These are phyloP conservation scores for Oreochromis aureus DNA, from an alignment of 2,113 vertebrate species.

Conservation along the genomic window DNA sequence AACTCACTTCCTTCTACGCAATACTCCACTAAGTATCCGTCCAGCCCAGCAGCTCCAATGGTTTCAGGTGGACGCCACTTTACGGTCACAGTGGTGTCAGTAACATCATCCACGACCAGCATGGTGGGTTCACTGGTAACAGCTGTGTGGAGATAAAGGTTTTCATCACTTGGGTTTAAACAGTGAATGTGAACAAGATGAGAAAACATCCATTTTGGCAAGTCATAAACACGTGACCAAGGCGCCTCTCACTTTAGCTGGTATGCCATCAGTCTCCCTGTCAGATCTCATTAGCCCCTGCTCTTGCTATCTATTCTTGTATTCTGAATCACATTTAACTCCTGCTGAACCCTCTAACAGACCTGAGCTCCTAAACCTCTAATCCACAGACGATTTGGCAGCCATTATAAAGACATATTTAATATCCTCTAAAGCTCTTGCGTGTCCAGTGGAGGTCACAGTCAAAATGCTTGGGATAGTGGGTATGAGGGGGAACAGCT, in stretches of 20 bases:
- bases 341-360: constrained; percentile 44
- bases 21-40: constrained; percentile 94
- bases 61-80: constrained; percentile 97
- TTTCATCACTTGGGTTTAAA: neutral
- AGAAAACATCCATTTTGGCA: constrained; percentile 15
- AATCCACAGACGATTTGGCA: constrained; percentile 67
- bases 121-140: constrained; percentile 96
- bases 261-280: constrained; percentile 27
- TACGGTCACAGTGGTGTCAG: constrained; percentile 86
- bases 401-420: constrained; percentile 69
- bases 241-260: constrained; percentile 1
- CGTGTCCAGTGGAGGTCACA: constrained; percentile 56
- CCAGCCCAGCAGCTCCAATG: constrained; percentile 92
- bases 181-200: neutral
- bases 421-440: constrained; percentile 64
- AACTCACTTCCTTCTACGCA: constrained; percentile 96
- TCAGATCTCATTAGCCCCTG: constrained; percentile 39
- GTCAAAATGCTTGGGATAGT: constrained; percentile 57
- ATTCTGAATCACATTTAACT: constrained; percentile 52
- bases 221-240: neutral
- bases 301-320: constrained; percentile 60
- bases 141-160: constrained; percentile 66
- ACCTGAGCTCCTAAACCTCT: constrained; percentile 64
- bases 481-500: constrained; percentile 60
- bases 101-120: constrained; percentile 88